Evolutionary conservation across 92 coral and sea anemone species (phyloP), one percentile per base, ranked within the genome.

Genomic region (Bergia puertoricense): DNA sequence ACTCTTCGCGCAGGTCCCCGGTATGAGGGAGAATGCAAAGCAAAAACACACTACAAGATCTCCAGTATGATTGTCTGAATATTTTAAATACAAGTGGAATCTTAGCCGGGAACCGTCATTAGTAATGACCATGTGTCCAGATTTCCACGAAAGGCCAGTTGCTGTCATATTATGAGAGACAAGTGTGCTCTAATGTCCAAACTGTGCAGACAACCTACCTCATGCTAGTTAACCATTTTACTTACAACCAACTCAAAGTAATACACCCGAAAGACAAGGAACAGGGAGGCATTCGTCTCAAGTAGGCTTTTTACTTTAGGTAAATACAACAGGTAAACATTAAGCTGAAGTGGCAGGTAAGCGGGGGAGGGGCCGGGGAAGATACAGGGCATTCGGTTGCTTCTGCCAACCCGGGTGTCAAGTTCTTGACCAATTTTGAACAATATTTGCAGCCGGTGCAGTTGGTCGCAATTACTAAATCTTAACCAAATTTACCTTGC

Each of bases 1-100:
- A 92, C 62, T 92, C 96, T 22, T 74, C 88, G 38, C 80, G 86
- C 74, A 90, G 81, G 50, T 85, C 88, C 2, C 67, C 84, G 74
- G 78, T 87, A 43, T 84, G 44, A 84, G 43, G 14, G 22, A 20
- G 22, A n/a, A 42, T 76, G 59, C 59, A 62, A 62, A 16, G 8
- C 30, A 62, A 62, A 23, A 13, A 74, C 20, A 13, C 2, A 2
- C 20, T 43, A 39, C 9, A 68, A 20, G 15, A 20, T 74, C 44
- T 43, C 20, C 43, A 43, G 43, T 39, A 0, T 23, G 11, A 68
- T 57, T 16, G 20, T 6, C 16, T 57, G 66, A 62, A 18, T 62
- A 72, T 72, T 72, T 7, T 43, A 6, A 3, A 1, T 9, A 42
- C 80, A 76, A 16, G 23, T 76, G 69, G 69, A 62, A 62, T 62